phyloP scores from a whole-genome alignment of 2,113 vertebrate species.

The Nothoprocta pentlandii region DNA sequence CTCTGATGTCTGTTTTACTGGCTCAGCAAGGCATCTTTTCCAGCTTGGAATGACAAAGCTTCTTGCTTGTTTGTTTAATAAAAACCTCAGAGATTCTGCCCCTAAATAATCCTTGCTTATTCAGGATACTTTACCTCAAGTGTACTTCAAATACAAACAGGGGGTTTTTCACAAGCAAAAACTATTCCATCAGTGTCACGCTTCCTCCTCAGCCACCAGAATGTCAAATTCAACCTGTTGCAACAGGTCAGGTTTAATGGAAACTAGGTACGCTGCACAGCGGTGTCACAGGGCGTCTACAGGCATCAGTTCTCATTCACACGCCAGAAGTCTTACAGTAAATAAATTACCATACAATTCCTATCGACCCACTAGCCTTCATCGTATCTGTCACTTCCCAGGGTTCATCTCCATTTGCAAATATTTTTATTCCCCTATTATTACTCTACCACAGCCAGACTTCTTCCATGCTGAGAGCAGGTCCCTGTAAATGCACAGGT shows the following conservation, averaged over 20 bases:
- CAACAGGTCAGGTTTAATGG: conserved; percentile 43
- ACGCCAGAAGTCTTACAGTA: conserved; percentile 32
- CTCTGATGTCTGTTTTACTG: conserved; percentile 73
- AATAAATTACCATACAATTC: conserved; percentile 57
- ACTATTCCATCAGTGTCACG: neutral
- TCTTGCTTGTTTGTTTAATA: conserved; percentile 67
- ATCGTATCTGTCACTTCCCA: neutral
- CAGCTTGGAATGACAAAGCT: conserved; percentile 66
- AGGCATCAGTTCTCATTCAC: conserved; percentile 25
- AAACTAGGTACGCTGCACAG: conserved; percentile 24
- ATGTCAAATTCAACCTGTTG: conserved; percentile 45
- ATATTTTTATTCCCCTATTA: neutral
- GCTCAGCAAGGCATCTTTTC: conserved; percentile 64
- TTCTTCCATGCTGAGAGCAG: neutral
- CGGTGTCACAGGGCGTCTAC: neutral
- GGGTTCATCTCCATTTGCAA: neutral
- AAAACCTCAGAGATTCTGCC: conserved; percentile 47
- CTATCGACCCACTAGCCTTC: conserved; percentile 7
- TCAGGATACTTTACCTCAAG: conserved; percentile 8
- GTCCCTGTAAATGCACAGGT: neutral
- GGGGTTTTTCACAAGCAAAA: conserved; percentile 1
- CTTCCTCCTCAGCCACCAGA: conserved; percentile 35
- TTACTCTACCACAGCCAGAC: neutral
- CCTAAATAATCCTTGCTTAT: neutral
- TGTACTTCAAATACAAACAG: neutral